These are phyloP conservation scores for Papilio machaon DNA, from an alignment of 1,140 invertebrate species.

Conservation along the genomic window DNA sequence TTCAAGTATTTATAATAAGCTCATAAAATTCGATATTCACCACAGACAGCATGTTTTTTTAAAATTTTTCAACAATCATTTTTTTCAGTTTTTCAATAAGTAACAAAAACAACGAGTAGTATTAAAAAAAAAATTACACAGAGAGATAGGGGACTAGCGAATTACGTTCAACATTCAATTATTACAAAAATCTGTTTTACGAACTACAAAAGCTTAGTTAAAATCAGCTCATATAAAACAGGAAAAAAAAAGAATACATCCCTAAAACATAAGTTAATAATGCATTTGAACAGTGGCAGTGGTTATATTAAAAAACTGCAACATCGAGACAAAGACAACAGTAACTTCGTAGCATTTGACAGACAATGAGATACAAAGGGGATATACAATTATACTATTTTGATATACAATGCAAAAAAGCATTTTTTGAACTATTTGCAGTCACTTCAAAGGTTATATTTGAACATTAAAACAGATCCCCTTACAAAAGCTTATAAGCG, in stretches of 20 bases:
- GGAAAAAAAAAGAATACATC: constrained; percentile 13
- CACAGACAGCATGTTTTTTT: constrained; percentile 76
- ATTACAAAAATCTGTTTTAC: constrained; percentile 55
- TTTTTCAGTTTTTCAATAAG: constrained; percentile 36
- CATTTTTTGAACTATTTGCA: not conserved
- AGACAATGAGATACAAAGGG: not conserved
- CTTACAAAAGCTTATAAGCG: constrained; percentile 14
- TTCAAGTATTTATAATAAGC: constrained; percentile 76
- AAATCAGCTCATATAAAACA: constrained; percentile 55
- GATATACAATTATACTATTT: not conserved
- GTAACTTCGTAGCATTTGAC: not conserved
- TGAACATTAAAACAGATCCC: not conserved
- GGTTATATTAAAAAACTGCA: not conserved
- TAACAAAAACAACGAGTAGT: constrained; percentile 64
- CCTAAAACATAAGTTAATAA: constrained; percentile 39
- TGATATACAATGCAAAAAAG: not conserved
- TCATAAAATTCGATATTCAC: constrained; percentile 79
- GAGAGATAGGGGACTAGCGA: constrained; percentile 71
- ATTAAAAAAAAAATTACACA: constrained; percentile 53
- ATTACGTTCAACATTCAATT: constrained; percentile 46
- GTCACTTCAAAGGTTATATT: not conserved
- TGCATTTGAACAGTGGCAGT: constrained; percentile 32
- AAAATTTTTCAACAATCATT: constrained; percentile 40
- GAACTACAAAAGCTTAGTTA: constrained; percentile 62
- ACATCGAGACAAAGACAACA: not conserved